Evolutionary conservation across 1,140 invertebrate species (phyloP).

Genomic region (Liolophura sinensis): DNA sequence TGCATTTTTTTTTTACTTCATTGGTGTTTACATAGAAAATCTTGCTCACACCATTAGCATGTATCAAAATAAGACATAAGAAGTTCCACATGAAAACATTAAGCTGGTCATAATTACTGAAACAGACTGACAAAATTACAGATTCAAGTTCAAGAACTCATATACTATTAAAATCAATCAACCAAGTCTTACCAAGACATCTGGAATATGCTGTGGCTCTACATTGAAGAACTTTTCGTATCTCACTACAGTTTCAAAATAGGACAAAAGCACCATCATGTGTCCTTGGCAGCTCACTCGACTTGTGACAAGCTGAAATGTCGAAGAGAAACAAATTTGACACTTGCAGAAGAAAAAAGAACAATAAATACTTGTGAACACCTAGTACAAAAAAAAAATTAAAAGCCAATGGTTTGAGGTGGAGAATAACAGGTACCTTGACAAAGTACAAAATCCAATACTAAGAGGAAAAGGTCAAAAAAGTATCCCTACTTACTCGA

Average conservation of each 20-base stretch:
- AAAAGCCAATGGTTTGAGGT: neutral
- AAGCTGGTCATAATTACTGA: too few species aligned
- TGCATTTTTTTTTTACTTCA: neutral
- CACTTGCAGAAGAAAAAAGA: neutral
- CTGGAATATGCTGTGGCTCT: slow-evolving; percentile 61
- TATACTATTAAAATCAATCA: slow-evolving; percentile 5
- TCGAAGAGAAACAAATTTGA: neutral
- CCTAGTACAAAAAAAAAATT: neutral
- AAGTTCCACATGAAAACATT: too few species aligned
- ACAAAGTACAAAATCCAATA: too few species aligned
- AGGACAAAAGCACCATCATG: slow-evolving; percentile 61
- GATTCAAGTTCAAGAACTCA: neutral
- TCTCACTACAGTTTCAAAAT: slow-evolving; percentile 64
- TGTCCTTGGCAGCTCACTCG: slow-evolving; percentile 61
- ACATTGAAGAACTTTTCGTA: slow-evolving; percentile 65
- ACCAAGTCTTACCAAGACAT: slow-evolving; percentile 55
- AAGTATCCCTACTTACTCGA: too few species aligned
- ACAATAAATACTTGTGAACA: too few species aligned
- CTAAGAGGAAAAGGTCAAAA: too few species aligned
- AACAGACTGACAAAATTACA: neutral
- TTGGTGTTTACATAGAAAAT: neutral
- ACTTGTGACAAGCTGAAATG: slow-evolving; percentile 58
- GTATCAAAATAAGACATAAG: too few species aligned
- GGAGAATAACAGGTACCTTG: too few species aligned
- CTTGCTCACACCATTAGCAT: too few species aligned